A percentile compares a stretch with the other conserved stretches of the same genome.
Evolutionary conservation across 2,113 vertebrate genomes (phyloP).

Genomic region (Hyaena hyaena): DNA sequence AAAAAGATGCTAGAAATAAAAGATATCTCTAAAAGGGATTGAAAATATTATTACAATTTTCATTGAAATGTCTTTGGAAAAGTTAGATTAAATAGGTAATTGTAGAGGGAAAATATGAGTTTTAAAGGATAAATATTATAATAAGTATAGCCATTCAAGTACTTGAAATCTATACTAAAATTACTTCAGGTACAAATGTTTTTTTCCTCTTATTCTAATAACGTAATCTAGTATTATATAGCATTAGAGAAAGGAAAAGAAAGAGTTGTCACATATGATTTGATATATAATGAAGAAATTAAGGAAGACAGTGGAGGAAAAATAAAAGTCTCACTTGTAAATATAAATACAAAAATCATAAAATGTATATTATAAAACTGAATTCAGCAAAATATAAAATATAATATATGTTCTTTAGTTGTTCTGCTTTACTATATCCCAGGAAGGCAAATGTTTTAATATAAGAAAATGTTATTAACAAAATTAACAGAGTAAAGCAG

Average conservation of each 20-base stretch:
- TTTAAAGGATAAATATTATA: background rate
- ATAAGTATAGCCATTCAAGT: background rate
- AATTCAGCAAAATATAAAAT: background rate
- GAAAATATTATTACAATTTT: background rate
- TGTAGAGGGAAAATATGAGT: background rate
- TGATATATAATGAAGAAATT: background rate
- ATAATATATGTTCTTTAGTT: background rate
- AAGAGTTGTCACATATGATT: background rate
- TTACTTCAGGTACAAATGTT: background rate
- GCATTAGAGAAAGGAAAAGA: background rate
- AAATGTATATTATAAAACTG: background rate
- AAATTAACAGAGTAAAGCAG: background rate
- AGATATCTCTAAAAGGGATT: background rate
- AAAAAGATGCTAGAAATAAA: constrained; percentile 5
- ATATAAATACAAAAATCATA: background rate
- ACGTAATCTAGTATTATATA: background rate
- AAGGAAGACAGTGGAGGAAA: background rate
- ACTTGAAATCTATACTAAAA: background rate
- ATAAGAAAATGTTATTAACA: background rate
- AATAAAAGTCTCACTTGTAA: background rate
- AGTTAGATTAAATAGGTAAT: background rate
- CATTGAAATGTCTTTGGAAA: background rate
- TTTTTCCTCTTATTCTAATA: background rate
- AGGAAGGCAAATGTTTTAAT: background rate
- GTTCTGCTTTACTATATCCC: background rate